Evolutionary conservation across 1,140 invertebrate genomes (phyloP), one percentile per base, ranked within the genome.

Genomic region (Heliothis virescens): DNA sequence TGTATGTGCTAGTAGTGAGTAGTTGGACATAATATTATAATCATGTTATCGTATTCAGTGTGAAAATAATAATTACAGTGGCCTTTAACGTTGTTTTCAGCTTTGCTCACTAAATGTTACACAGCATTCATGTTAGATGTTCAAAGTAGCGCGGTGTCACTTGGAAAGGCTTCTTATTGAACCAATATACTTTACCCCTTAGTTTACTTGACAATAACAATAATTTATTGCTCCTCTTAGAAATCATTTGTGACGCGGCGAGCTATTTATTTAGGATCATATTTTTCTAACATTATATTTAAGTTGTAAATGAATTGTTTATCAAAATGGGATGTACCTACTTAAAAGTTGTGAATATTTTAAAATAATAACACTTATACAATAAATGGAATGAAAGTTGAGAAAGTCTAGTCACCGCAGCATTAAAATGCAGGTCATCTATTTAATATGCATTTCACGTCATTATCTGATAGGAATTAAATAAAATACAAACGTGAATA

Each of bases 381-480:
- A 62, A 26, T 76, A 50, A 65, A 76, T 34, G 74, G 47, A 18
- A 65, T 69, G 75, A 57, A 78, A 67, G 63, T 47, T 78, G 53
- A 76, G 60, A 69, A 55, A 84, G 86, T 93, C 92, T 93, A 93
- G 92, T 93, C 92, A 93, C 88, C 84, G 82, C 90, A 91, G 90
- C 89, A 91, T 93, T 91, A 89, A 82, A 81, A 80, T 76, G 74
- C 59, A 63, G 74, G 74, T 76, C 59, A 76, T 76, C 21, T 76
- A 63, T 76, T 76, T 53, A 76, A 80, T 78, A 60, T 81, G 81
- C 81, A 86, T 84, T 82, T 83, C 78, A 80, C 62, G 81, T 79
- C 76, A 79, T 74, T 80, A 55, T 82, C 48, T 41, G 1, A 62
- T 72, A 73, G 79, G 82, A 41, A 52, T 69, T 74, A 62, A 75